A percentile compares a stretch with the other conserved stretches of the same genome.
Conservation (phyloP, 2,113 vertebrate species). For the Pteronura brasiliensis region DNA sequence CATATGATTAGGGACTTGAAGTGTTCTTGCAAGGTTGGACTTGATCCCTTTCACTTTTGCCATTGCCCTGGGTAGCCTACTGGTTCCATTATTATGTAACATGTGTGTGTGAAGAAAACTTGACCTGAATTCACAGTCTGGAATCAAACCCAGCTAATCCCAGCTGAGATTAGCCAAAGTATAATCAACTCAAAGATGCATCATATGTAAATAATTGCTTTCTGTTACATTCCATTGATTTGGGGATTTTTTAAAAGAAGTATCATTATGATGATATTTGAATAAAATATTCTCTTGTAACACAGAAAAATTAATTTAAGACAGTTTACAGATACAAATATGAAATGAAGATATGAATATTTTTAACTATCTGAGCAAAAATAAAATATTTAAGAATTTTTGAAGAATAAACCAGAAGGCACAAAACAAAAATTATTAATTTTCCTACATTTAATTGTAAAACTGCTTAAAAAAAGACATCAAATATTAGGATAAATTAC, state of each 20-base stretch:
- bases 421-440: background rate
- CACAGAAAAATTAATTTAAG: background rate
- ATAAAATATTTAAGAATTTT: background rate
- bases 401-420: background rate
- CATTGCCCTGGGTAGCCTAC: background rate
- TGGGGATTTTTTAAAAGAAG: background rate
- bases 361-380: background rate
- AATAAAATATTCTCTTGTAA: background rate
- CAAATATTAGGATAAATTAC: constrained; percentile 21
- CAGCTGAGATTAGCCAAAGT: background rate
- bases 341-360: background rate
- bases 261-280: background rate
- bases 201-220: constrained; percentile 37
- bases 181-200: background rate
- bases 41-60: background rate
- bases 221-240: constrained; percentile 2
- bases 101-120: background rate
- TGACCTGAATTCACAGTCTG: background rate
- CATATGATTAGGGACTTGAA: background rate
- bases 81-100: background rate
- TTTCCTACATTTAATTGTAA: background rate
- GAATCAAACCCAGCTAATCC: background rate
- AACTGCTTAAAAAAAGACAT: background rate
- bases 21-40: background rate
- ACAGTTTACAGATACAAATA: background rate